phyloP scores from a whole-genome alignment of 2,113 vertebrate species.

The Cottus gobio region DNA sequence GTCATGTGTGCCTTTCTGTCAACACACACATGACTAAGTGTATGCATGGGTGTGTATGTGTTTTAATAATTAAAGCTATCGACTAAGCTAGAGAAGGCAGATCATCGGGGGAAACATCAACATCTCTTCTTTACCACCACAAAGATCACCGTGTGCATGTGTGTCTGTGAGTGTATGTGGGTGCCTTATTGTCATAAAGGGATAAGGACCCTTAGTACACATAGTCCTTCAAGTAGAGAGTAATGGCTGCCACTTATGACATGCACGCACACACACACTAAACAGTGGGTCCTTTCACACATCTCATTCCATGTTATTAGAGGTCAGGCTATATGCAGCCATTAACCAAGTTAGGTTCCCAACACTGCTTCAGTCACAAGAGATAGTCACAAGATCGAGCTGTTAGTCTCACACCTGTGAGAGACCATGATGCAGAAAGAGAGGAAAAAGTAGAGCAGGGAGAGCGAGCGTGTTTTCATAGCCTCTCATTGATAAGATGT shows the following conservation, averaged over 20 bases:
- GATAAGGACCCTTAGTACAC: conserved; percentile 52
- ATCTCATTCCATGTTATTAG: conserved; percentile 73
- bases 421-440: conserved; percentile 27
- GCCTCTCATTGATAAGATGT: conserved; percentile 44
- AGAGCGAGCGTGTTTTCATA: conserved; percentile 39
- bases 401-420: conserved; percentile 72
- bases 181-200: conserved; percentile 38
- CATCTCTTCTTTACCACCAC: conserved; percentile 72
- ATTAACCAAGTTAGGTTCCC: conserved; percentile 76
- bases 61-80: conserved; percentile 77
- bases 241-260: conserved; percentile 48
- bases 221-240: conserved; percentile 43
- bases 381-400: conserved; percentile 76
- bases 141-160: conserved; percentile 69
- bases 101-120: conserved; percentile 68
- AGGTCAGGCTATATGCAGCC: conserved; percentile 72
- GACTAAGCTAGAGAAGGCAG: conserved; percentile 61
- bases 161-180: conserved; percentile 16
- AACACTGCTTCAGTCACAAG: conserved; percentile 76
- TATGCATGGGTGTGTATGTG: conserved; percentile 66
- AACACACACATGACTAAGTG: conserved; percentile 45
- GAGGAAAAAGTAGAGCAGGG: conserved; percentile 14
- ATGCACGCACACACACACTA: conserved; percentile 49
- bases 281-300: conserved; percentile 82
- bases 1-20: conserved; percentile 43